Evolutionary conservation across 2,113 vertebrate species (phyloP).

Genomic region (Poeciliopsis occidentalis): DNA sequence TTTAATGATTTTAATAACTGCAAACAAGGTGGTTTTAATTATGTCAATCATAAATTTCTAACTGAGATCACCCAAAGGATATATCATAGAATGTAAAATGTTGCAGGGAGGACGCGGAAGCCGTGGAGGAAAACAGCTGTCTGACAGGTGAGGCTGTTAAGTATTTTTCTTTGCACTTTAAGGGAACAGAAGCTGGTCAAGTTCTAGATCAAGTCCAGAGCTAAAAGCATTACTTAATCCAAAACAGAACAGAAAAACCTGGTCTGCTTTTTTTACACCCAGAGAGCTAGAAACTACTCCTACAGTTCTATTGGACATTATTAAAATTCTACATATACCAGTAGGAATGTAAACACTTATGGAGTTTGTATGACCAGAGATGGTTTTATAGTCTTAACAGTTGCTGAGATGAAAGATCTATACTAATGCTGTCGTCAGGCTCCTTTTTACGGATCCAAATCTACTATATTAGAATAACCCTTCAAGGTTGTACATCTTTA

Average conservation of each 20-base stretch:
- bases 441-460: too few species aligned
- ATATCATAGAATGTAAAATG: not conserved
- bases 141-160: slow-evolving; percentile 62
- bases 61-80: not conserved
- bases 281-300: not conserved
- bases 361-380: too few species aligned
- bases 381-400: too few species aligned
- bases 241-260: not conserved
- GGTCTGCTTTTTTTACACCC: not conserved
- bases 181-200: not conserved
- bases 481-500: too few species aligned
- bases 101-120: slow-evolving; percentile 68
- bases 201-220: not conserved
- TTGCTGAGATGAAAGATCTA: too few species aligned
- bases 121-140: slow-evolving; percentile 62
- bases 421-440: too few species aligned
- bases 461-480: too few species aligned
- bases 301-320: too few species aligned
- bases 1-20: not conserved
- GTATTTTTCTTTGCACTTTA: too few species aligned
- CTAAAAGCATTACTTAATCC: not conserved
- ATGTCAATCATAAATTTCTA: not conserved
- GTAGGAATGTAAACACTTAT: too few species aligned
- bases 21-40: not conserved
- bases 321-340: too few species aligned